Conservation (phyloP, 2,888 invertebrate species). For the Dendrolimus pini region DNA sequence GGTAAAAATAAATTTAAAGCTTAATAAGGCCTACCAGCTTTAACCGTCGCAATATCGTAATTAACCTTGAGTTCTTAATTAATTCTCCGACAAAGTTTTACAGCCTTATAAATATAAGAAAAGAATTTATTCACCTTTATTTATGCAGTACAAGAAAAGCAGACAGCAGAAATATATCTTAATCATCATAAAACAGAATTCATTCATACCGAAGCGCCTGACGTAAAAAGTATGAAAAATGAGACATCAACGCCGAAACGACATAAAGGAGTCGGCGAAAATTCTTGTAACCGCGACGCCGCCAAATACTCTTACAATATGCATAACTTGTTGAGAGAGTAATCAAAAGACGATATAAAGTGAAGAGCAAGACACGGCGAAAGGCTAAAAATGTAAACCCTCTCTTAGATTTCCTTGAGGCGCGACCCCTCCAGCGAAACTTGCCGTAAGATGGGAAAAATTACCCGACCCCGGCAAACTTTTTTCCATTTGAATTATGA, state of each 20-base stretch:
- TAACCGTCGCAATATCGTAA: not conserved
- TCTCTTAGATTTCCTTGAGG: constrained; percentile 67
- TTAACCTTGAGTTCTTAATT: not conserved
- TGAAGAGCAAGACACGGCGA: constrained; percentile 68
- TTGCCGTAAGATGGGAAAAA: constrained; percentile 74
- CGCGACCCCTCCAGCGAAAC: constrained; percentile 61
- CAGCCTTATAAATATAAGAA: constrained; percentile 1
- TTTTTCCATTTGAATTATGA: constrained; percentile 77
- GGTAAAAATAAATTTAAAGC: not conserved
- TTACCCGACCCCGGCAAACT: constrained; percentile 66
- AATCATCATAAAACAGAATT: constrained; percentile 47
- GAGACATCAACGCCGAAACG: constrained; percentile 51
- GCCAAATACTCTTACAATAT: constrained; percentile 67
- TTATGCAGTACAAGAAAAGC: constrained; percentile 15
- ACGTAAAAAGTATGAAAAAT: constrained; percentile 59
- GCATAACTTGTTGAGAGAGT: constrained; percentile 76
- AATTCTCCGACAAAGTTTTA: not conserved
- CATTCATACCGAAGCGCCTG: constrained; percentile 54
- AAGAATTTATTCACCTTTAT: constrained; percentile 5
- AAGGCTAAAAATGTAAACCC: constrained; percentile 75
- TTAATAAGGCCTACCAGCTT: not conserved
- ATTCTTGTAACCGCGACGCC: constrained; percentile 50
- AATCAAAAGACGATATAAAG: constrained; percentile 77
- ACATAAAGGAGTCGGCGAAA: constrained; percentile 56
- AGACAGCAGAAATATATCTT: constrained; percentile 29